Evolutionary conservation across 2,888 invertebrate genomes (phyloP).

Genomic region (Drosophila leonis): DNA sequence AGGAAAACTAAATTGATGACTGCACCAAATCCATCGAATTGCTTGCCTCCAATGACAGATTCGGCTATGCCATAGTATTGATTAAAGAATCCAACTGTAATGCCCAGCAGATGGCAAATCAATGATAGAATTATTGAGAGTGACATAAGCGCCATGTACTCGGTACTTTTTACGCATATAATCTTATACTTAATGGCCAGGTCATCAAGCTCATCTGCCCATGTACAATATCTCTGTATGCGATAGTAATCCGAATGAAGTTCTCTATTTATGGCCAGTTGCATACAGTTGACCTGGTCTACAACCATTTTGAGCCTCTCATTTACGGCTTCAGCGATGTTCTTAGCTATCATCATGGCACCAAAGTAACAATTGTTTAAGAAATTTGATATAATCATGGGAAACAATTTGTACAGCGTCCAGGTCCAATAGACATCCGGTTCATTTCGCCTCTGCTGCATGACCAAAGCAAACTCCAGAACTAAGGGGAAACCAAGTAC

Average conservation of each 20-base stretch:
- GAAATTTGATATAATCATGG: slow-evolving; percentile 76
- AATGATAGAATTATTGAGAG: slow-evolving; percentile 76
- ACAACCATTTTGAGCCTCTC: slow-evolving; percentile 58
- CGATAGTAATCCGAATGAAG: slow-evolving; percentile 75
- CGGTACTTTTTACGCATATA: slow-evolving; percentile 56
- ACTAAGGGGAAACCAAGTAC: slow-evolving; percentile 69
- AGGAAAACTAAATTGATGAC: slow-evolving; percentile 79
- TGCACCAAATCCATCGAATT: slow-evolving; percentile 76
- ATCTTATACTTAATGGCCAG: slow-evolving; percentile 66
- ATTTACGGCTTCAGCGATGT: slow-evolving; percentile 71
- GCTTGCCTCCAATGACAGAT: slow-evolving; percentile 68
- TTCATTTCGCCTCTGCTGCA: slow-evolving; percentile 64
- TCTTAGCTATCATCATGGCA: slow-evolving; percentile 65
- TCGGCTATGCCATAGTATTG: slow-evolving; percentile 81
- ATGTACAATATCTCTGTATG: slow-evolving; percentile 78
- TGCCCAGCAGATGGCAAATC: slow-evolving; percentile 81
- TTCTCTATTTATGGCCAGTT: slow-evolving; percentile 58
- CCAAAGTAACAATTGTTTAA: slow-evolving; percentile 81
- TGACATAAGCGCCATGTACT: slow-evolving; percentile 63
- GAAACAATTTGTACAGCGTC: slow-evolving; percentile 73
- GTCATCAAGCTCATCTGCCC: slow-evolving; percentile 81
- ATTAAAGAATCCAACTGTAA: slow-evolving; percentile 79
- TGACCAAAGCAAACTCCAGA: slow-evolving; percentile 64
- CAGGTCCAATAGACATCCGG: slow-evolving; percentile 62
- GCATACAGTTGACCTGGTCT: slow-evolving; percentile 72